A percentile compares a stretch with the other conserved stretches of the same genome.
Conservation (phyloP, 1,140 invertebrate genomes). For the Melanaphis sacchari region DNA sequence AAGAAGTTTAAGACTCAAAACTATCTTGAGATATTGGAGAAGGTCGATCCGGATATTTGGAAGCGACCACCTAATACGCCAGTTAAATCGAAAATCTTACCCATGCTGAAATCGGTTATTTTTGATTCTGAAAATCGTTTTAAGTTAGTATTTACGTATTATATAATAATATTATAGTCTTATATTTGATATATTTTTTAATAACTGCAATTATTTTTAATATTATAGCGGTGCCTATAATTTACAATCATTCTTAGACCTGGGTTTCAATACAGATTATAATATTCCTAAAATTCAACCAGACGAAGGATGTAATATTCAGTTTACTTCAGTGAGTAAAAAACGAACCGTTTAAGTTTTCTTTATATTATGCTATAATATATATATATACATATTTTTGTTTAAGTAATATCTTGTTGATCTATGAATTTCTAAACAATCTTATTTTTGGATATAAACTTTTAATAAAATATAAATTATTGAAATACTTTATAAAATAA, state of each 20-base stretch:
- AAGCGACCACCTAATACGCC: conserved; percentile 31
- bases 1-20: conserved; percentile 73
- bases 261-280: conserved; percentile 62
- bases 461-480: too few species aligned
- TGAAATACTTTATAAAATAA: too few species aligned
- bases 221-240: conserved; percentile 70
- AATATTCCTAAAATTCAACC: conserved; percentile 68
- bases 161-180: background rate
- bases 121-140: conserved; percentile 7
- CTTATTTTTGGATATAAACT: too few species aligned
- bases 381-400: background rate
- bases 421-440: background rate
- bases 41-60: conserved; percentile 60
- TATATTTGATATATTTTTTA: background rate
- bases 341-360: background rate
- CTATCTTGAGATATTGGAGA: conserved; percentile 74
- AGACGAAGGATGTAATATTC: conserved; percentile 77
- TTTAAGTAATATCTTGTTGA: background rate
- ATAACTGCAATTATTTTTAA: background rate
- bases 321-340: conserved; percentile 84
- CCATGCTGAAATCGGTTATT: conserved; percentile 24
- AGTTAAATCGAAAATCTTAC: conserved; percentile 61
- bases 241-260: conserved; percentile 68
- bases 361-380: background rate
- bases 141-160: background rate